A percentile compares a stretch with the other conserved stretches of the same genome.
Evolutionary conservation across 2,113 vertebrate species (phyloP).

Genomic region (Gopherus evgoodei): DNA sequence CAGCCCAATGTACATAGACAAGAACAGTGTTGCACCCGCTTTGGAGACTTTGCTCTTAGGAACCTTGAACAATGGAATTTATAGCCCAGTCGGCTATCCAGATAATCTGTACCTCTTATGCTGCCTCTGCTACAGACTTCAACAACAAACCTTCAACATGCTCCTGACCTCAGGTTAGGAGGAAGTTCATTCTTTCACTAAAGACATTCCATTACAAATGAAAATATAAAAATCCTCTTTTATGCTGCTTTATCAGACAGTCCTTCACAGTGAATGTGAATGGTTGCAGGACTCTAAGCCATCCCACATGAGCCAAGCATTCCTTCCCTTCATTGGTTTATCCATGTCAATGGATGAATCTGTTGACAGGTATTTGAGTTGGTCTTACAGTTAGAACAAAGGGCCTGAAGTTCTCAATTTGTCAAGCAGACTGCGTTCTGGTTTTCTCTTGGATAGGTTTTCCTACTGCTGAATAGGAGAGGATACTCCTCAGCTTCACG

Average conservation of each 20-base stretch:
- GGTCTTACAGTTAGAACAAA: neutral
- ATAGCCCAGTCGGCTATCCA: neutral
- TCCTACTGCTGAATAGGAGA: rapidly evolving
- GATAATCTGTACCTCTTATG: neutral
- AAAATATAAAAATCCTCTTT: neutral
- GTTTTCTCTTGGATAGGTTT: neutral
- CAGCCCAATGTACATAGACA: neutral
- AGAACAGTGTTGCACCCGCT: rapidly evolving
- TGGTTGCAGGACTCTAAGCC: neutral
- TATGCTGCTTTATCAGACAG: neutral
- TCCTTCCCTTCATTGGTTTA: neutral
- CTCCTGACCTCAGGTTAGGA: neutral
- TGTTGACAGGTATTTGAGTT: neutral
- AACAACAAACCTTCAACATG: rapidly evolving
- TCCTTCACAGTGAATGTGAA: rapidly evolving
- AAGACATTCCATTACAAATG: neutral
- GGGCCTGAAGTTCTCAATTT: neutral
- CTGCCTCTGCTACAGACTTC: neutral
- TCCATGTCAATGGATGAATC: neutral
- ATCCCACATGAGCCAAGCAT: neutral
- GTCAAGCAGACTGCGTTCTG: neutral
- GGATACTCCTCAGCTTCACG: neutral
- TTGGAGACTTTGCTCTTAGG: neutral
- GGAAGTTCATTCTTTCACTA: neutral
- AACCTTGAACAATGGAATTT: neutral